Evolutionary conservation across 2,797 vertebrate genomes (phyloP), one percentile per base, ranked within the genome.

Genomic region (Cyclopterus lumpus): DNA sequence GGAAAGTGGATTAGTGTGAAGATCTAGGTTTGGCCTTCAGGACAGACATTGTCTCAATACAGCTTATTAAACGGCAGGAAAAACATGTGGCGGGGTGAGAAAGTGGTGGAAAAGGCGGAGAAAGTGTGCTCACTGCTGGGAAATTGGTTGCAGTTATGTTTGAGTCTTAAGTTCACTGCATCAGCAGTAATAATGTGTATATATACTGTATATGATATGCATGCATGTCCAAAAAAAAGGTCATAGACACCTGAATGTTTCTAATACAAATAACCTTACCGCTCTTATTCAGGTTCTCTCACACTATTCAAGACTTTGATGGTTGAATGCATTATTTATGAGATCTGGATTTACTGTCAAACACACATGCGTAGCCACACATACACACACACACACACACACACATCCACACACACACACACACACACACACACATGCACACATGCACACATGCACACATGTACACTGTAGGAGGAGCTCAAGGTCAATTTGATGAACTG

Each of bases 401-500:
- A n/a, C n/a, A n/a, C n/a, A n/a, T n/a, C n/a, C n/a, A n/a, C n/a
- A n/a, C n/a, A n/a, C n/a, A n/a, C n/a, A n/a, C n/a, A 46, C 5
- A 46, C 44, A 46, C 44, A 22, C n/a, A 62, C 32, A 71, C 67
- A 74, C 67, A 54, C 59, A 14, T 1, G 8, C 11, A 8, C 20
- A 42, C 14, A 44, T 26, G n/a, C 58, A 32, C 16, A 20, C 28
- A 73, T 30, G 20, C 18, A 63, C 34, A 67, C 67, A 74, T 71
- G 58, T 54, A 14, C 1, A 8, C 70, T 85, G 65, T 2, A 38
- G 51, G 57, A 76, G 36, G 59, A 57, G 59, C 80, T 80, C 80
- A 89, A 86, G 81, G 85, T 90, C 79, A 81, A n/a, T 67, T 53
- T 80, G 69, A 69, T 81, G 15, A 79, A 76, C 58, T 73, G 22